A percentile compares a stretch with the other conserved stretches of the same genome.
Conservation (phyloP, 2,113 vertebrate species). For the Tragelaphus buxtoni region DNA sequence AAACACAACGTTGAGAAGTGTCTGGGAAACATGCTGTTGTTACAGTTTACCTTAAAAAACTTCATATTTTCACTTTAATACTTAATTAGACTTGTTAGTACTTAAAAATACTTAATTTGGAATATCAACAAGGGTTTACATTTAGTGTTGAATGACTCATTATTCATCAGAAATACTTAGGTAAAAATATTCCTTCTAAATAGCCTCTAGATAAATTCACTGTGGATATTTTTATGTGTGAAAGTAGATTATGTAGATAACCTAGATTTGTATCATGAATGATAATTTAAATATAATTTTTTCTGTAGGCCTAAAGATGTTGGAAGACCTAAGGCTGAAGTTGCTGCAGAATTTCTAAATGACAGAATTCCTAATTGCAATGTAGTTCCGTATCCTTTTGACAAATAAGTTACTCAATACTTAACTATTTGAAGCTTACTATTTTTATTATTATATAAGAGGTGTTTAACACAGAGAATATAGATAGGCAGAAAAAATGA, state of each 20-base stretch:
- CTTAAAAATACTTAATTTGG: constrained; percentile 1
- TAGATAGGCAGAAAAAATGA: not conserved
- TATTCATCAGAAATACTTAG: not conserved
- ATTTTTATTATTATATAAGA: not conserved
- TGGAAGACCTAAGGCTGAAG: constrained; percentile 94
- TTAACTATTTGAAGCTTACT: not conserved
- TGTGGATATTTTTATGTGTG: not conserved
- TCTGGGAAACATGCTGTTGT: not conserved
- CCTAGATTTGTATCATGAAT: constrained; percentile 15
- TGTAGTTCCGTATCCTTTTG: constrained; percentile 95
- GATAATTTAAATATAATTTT: constrained; percentile 60
- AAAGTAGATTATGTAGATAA: constrained; percentile 13
- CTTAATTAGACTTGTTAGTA: not conserved
- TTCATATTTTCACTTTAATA: constrained; percentile 16
- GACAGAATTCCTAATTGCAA: constrained; percentile 89
- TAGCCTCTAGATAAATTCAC: not conserved
- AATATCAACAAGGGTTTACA: not conserved
- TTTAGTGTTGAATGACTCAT: not conserved
- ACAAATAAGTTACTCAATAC: not conserved
- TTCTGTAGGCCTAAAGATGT: constrained; percentile 91
- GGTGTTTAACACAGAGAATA: not conserved
- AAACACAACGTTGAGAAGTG: not conserved
- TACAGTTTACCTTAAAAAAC: not conserved
- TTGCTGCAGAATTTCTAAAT: constrained; percentile 96
- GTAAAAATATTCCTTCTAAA: constrained; percentile 26